Evolutionary conservation across 2,888 invertebrate species (phyloP).

Genomic region (Zygogramma bicolorata): DNA sequence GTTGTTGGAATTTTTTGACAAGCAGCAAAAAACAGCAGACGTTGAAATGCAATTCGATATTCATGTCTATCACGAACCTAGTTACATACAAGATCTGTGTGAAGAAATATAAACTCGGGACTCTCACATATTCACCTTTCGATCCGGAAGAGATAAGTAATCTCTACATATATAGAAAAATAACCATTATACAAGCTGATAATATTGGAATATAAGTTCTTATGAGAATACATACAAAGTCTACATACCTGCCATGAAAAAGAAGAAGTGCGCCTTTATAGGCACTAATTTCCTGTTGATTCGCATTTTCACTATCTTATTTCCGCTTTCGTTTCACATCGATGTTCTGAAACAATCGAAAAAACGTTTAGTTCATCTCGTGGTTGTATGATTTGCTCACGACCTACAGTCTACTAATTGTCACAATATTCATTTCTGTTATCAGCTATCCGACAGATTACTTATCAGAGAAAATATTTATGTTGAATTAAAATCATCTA

Average conservation of each 20-base stretch:
- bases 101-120: too few relatives aligned
- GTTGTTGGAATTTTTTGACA: too few relatives aligned
- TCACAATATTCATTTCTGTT: background rate
- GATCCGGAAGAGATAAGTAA: too few relatives aligned
- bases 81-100: too few relatives aligned
- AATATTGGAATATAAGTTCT: background rate
- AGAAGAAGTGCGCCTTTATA: conserved; percentile 88
- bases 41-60: too few relatives aligned
- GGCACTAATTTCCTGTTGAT: conserved; percentile 80
- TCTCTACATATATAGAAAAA: too few relatives aligned
- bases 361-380: background rate
- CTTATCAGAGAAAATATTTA: background rate
- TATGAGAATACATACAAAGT: background rate
- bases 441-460: background rate
- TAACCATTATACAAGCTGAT: too few relatives aligned
- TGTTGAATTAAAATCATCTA: background rate
- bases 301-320: conserved; percentile 63
- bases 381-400: background rate
- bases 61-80: too few relatives aligned
- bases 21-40: too few relatives aligned
- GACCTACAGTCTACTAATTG: background rate
- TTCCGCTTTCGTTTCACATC: background rate
- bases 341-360: background rate
- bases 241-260: conserved; percentile 86
- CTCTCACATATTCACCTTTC: too few relatives aligned